phyloP scores from a whole-genome alignment of 2,888 invertebrate species.

The Lomographa bimaculata region DNA sequence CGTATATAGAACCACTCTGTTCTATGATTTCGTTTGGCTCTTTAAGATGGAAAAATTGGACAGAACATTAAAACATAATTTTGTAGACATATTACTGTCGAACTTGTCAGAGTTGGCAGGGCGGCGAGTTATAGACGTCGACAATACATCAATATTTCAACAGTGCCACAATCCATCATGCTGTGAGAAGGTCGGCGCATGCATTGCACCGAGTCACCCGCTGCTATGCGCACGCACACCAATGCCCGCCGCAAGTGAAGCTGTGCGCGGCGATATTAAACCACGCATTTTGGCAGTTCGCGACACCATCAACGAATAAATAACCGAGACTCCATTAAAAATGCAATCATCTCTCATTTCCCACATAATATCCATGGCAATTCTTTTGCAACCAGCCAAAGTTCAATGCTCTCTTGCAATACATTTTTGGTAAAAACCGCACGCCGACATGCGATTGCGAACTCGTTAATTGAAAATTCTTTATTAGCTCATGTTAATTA shows the following conservation, averaged over 20 bases:
- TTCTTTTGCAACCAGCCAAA: conserved; percentile 41
- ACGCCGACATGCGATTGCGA: conserved; percentile 38
- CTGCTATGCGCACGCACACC: conserved; percentile 15
- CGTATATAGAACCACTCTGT: too few relatives aligned
- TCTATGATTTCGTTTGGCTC: too few relatives aligned
- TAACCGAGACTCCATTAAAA: conserved; percentile 30
- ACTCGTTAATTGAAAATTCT: conserved; percentile 54
- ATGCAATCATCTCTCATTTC: conserved; percentile 37
- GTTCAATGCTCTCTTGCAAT: conserved; percentile 47
- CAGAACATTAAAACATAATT: conserved; percentile 11
- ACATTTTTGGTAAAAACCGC: conserved; percentile 40
- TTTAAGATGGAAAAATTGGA: too few relatives aligned
- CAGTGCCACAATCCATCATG: conserved; percentile 46
- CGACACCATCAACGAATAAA: conserved; percentile 36
- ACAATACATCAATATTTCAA: conserved; percentile 45
- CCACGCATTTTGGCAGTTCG: conserved; percentile 35
- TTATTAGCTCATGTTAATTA: conserved; percentile 53
- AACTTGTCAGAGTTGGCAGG: conserved; percentile 36
- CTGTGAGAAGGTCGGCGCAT: conserved; percentile 41
- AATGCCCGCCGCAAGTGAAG: conserved; percentile 15
- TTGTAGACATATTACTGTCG: conserved; percentile 32
- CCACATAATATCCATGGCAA: conserved; percentile 36
- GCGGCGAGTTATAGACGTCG: conserved; percentile 30
- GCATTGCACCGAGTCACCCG: conserved; percentile 23
- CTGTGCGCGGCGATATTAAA: conserved; percentile 22